These are phyloP conservation scores for Oscheius myriophilus DNA, from an alignment of 2,888 invertebrate species.

Conservation along the genomic window DNA sequence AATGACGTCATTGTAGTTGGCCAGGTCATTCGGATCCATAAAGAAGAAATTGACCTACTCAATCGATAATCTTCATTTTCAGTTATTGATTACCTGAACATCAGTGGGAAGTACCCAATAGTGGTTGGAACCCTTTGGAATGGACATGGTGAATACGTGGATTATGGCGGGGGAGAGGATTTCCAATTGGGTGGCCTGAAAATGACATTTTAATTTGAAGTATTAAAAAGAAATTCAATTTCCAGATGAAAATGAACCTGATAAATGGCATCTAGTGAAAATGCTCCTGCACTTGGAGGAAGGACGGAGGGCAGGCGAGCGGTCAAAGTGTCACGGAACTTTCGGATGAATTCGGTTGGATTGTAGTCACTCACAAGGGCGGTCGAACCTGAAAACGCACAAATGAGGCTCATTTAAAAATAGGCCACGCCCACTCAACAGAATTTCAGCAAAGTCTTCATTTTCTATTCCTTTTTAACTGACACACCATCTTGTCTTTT, in stretches of 20 bases:
- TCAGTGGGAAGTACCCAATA: slow-evolving; percentile 12
- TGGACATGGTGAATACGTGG: slow-evolving; percentile 17
- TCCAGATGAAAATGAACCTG: background rate
- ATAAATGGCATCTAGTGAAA: slow-evolving; percentile 14
- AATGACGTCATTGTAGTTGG: background rate
- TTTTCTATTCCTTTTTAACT: too few species aligned
- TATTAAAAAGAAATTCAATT: background rate
- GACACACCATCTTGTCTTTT: too few species aligned
- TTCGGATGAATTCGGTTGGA: background rate
- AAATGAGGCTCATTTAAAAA: too few species aligned
- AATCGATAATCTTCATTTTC: background rate
- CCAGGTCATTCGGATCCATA: background rate
- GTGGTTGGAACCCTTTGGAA: slow-evolving; percentile 1
- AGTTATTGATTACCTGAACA: slow-evolving; percentile 5
- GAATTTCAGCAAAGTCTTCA: too few species aligned
- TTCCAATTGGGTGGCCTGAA: slow-evolving; percentile 7
- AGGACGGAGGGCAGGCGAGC: background rate
- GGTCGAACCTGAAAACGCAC: background rate
- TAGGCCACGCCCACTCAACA: too few species aligned
- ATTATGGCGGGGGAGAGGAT: slow-evolving; percentile 10
- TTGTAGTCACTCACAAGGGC: slow-evolving; percentile 11
- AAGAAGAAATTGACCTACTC: slow-evolving; percentile 18
- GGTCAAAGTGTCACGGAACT: background rate
- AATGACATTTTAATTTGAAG: background rate
- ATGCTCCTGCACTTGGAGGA: background rate